Base-by-base conservation (phyloP, 1,140 invertebrate species). In the Neotoxoptera formosana region DNA sequence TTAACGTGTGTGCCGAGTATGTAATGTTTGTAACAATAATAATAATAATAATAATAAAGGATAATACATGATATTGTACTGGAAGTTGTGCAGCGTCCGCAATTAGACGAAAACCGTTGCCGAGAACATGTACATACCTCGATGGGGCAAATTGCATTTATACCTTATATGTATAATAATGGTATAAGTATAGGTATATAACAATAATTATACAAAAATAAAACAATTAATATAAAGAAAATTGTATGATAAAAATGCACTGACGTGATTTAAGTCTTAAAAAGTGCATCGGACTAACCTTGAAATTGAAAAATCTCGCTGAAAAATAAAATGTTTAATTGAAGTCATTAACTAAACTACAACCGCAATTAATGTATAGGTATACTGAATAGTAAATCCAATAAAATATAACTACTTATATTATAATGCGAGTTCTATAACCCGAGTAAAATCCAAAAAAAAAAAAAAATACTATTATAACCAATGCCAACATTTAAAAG, bases 1-100 rank as follows among this genome's bases (percentile, higher is more conserved):
- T 76, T 76, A 76, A 76, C 60, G 30, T 76, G 60, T 76, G 60
- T 76, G 60, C 60, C 30, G 60, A 76, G 60, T 76, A 76, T 76
- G 14, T 76, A 76, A 76, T 76, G 14, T 76, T n/a, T 76, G 11
- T 76, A 76, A 76, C 30, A 76, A n/a, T 76, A 76, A n/a, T 34
- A 17, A 53, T 53, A 21, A 20, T 67, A 67, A n/a, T 17, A 67
- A n/a, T 76, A 76, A n/a, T 67, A 14, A 41, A 41, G 41, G 41
- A 67, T 67, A 67, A 30, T 67, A 67, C 60, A 76, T 76, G n/a
- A n/a, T 34, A 76, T 2, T 76, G 4, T n/a, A 76, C 30, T 76
- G 60, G 60, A 76, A 67, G 11, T 76, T 76, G 60, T 76, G n/a
- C 14, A 76, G 30, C 60, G 60, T 67, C n/a, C 14, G 30, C 14